Conservation (phyloP, 1,140 invertebrate species). For the Globodera ellingtonae region DNA sequence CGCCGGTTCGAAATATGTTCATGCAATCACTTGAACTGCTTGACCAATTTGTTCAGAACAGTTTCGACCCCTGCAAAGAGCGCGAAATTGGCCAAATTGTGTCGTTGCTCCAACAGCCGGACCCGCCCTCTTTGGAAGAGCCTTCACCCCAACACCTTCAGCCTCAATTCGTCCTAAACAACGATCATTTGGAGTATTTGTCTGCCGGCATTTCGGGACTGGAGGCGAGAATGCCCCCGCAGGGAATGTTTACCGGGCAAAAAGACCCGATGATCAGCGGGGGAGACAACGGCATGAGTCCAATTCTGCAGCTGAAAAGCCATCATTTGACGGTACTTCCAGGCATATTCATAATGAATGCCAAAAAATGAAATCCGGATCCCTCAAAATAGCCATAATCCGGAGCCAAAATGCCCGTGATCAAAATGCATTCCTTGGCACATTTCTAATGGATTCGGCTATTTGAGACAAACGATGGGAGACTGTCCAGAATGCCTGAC, state of each 20-base stretch:
- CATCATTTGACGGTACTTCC: background rate
- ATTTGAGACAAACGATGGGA: too few relatives aligned
- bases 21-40: background rate
- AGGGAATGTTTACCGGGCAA: background rate
- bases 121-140: background rate
- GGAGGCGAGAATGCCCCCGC: background rate
- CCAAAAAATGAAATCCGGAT: too few relatives aligned
- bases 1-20: slow-evolving; percentile 9
- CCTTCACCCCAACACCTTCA: background rate
- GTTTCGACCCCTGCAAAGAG: slow-evolving; percentile 26
- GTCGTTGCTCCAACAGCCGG: slow-evolving; percentile 43
- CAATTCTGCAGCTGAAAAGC: background rate
- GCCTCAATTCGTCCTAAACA: background rate
- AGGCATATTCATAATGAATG: too few relatives aligned
- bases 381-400: too few relatives aligned
- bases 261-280: slow-evolving; percentile 2
- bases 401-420: too few relatives aligned
- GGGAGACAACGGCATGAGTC: background rate
- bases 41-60: background rate
- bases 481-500: background rate
- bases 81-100: slow-evolving; percentile 53
- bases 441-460: too few relatives aligned
- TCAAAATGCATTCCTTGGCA: too few relatives aligned
- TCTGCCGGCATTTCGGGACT: background rate
- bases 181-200: background rate